These are phyloP conservation scores for Macrochelys suwanniensis DNA, from an alignment of 2,797 vertebrate genomes.

Conservation along the genomic window DNA sequence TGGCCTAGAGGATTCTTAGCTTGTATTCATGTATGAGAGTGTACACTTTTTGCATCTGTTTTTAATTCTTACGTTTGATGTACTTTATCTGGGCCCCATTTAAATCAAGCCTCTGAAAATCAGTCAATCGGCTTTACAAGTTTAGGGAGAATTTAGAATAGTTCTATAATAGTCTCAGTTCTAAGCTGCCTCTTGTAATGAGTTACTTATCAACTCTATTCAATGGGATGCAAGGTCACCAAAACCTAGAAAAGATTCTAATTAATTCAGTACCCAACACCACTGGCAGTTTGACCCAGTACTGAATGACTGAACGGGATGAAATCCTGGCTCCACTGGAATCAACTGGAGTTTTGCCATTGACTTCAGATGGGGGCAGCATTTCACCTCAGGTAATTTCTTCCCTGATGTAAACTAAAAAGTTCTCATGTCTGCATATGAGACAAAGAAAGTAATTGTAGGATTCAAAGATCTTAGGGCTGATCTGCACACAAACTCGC, in stretches of 20 bases:
- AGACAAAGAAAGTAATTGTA: not conserved
- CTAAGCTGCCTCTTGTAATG: not conserved
- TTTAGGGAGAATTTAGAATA: rapidly evolving
- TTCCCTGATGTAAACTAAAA: not conserved
- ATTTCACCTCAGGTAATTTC: not conserved
- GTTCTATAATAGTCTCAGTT: not conserved
- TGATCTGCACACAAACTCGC: rapidly evolving
- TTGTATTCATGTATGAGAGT: not conserved
- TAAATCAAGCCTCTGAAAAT: not conserved
- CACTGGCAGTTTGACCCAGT: not conserved
- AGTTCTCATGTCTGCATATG: not conserved
- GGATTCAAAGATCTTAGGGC: not conserved
- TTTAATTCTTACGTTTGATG: not conserved
- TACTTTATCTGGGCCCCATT: not conserved
- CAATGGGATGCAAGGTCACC: not conserved
- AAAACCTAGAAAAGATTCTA: not conserved
- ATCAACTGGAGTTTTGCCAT: not conserved
- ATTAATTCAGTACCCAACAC: not conserved
- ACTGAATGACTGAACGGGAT: not conserved
- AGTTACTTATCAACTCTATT: not conserved
- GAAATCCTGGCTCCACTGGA: not conserved
- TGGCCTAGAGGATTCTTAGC: not conserved
- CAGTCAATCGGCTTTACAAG: not conserved
- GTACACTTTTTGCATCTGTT: not conserved
- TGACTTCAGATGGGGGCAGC: not conserved